phyloP scores from a whole-genome alignment of 2,113 vertebrate species.

The Tragelaphus scriptus region DNA sequence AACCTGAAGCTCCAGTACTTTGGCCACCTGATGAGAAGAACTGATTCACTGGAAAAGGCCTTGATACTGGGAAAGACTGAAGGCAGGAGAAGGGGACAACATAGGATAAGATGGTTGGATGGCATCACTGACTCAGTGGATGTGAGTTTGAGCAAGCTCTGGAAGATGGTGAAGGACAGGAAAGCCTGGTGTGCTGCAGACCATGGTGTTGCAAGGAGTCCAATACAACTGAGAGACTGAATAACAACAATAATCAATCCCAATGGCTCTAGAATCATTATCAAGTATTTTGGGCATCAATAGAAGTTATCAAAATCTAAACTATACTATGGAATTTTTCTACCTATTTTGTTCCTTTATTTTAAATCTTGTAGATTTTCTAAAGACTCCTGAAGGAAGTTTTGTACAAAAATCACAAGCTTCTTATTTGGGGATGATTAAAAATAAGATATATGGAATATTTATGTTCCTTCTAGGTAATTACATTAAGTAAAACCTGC shows the following conservation, averaged over 20 bases:
- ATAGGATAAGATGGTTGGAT: neutral
- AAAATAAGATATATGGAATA: neutral
- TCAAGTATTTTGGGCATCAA: neutral
- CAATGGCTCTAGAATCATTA: neutral
- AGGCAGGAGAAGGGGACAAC: neutral
- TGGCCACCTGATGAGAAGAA: neutral
- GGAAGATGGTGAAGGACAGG: neutral
- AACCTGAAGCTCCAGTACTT: neutral
- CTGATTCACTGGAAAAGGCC: neutral
- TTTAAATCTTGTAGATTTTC: neutral
- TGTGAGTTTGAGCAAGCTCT: neutral
- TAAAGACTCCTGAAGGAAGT: neutral
- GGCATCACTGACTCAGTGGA: neutral
- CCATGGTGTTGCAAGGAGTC: neutral
- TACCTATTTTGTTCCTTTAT: neutral
- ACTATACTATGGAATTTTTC: neutral
- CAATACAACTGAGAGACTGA: neutral
- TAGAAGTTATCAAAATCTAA: neutral
- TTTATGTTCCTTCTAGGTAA: conserved; percentile 15
- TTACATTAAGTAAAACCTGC: neutral
- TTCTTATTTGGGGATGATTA: neutral
- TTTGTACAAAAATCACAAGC: neutral
- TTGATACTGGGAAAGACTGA: neutral
- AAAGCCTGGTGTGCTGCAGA: neutral
- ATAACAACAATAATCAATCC: neutral